phyloP scores from a whole-genome alignment of 2,888 invertebrate genomes.

The Plagodis pulveraria region DNA sequence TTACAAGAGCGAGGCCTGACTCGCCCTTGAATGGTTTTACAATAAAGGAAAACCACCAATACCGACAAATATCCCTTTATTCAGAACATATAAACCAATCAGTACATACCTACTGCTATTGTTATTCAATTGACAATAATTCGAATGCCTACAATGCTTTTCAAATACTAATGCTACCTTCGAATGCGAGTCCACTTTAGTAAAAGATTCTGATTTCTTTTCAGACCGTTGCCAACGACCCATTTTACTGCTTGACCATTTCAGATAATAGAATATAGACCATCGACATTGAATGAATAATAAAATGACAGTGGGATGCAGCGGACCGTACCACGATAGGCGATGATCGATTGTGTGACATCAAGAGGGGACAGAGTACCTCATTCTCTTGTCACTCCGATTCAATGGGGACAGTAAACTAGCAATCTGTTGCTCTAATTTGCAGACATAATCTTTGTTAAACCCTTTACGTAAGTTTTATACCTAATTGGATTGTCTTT shows the following conservation, averaged over 20 bases:
- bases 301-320: slow-evolving; percentile 23
- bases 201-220: neutral
- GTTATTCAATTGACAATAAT: too few species aligned
- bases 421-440: slow-evolving; percentile 16
- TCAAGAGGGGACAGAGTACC: slow-evolving; percentile 32
- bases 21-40: too few species aligned
- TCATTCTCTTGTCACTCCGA: slow-evolving; percentile 12
- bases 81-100: too few species aligned
- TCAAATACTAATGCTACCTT: too few species aligned
- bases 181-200: too few species aligned
- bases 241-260: slow-evolving; percentile 15
- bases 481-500: too few species aligned
- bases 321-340: slow-evolving; percentile 22
- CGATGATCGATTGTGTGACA: slow-evolving; percentile 38
- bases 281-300: slow-evolving; percentile 29
- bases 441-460: neutral
- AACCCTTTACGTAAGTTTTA: too few species aligned
- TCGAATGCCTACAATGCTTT: too few species aligned
- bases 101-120: too few species aligned
- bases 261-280: slow-evolving; percentile 25
- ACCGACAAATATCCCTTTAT: too few species aligned
- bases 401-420: slow-evolving; percentile 7
- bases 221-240: neutral
- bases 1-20: too few species aligned
- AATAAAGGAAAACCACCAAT: too few species aligned